Base-by-base conservation (phyloP, 2,113 vertebrate genomes). In the Callipepla californica region DNA sequence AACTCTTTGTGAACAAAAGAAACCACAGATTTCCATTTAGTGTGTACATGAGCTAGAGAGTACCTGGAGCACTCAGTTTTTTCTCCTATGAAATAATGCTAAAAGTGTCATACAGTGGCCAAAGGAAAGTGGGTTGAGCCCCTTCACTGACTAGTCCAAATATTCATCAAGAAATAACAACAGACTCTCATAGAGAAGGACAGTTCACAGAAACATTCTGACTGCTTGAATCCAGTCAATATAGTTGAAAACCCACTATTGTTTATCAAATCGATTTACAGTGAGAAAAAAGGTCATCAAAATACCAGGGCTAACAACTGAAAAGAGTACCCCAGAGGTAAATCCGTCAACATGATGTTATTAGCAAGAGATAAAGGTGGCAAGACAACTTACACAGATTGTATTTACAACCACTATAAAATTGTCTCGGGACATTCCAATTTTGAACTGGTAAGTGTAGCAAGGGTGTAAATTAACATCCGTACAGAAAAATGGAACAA, bases 41-140 rank as follows among this genome's bases (percentile, higher is more conserved):
- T 4, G 8, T n/a, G 50, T 20, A 2, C 11, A 7, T 3, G 53
- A 11, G 1, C 47, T 26, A 22, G 13, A 2, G 16, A 22, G 55
- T 40, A 13, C n/a, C 48, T n/a, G 73, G 7, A 72, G 9, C 19
- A 45, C 5, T 16, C 4, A 17, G 55, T 7, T 38, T 77, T 80
- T 44, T 7, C 59, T 80, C 26, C n/a, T 55, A 48, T 15, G 26
- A 13, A 32, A 40, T 12, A 36, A n/a, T 1, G 5, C 9, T 77
- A 7, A 42, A 80, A 73, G 3, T 8, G 2, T 11, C 8, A 15
- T 26, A 38, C 55, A 53, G 11, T 5, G 40, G 74, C 7, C 40
- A 57, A 55, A 86, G 57, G 50, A 63, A 23, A 48, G 10, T 32
- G 17, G 66, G 25, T 0, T 77, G 21, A 72, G 45, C 7, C 10